These are phyloP conservation scores for Tylochromis polylepis DNA, from an alignment of 2,113 vertebrate species.

Conservation along the genomic window DNA sequence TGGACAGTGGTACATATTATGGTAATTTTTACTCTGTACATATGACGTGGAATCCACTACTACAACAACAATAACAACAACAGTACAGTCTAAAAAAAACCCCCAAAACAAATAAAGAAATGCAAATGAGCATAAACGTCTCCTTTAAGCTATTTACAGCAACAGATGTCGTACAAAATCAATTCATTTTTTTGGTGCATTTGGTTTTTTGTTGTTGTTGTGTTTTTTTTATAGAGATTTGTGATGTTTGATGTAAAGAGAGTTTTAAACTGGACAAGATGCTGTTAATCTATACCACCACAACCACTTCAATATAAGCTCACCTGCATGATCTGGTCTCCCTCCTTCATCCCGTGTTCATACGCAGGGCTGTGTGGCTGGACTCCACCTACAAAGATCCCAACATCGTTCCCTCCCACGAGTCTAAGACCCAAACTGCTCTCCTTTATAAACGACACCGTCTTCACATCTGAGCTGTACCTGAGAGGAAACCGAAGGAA, in stretches of 20 bases:
- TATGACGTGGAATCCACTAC: not conserved
- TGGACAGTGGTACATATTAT: not conserved
- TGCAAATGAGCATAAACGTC: not conserved
- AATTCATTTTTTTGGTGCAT: too few relatives aligned
- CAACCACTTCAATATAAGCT: not conserved
- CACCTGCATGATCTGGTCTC: conserved; percentile 95
- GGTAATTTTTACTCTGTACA: not conserved
- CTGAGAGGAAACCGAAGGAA: conserved; percentile 54
- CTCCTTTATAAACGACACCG: conserved; percentile 81
- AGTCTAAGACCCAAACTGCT: conserved; percentile 83
- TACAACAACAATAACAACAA: too few relatives aligned
- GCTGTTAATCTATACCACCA: rapidly evolving
- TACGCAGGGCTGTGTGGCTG: conserved; percentile 86
- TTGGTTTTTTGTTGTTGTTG: too few relatives aligned
- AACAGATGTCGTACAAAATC: too few relatives aligned
- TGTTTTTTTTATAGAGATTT: too few relatives aligned
- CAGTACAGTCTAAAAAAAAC: not conserved
- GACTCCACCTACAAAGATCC: conserved; percentile 90
- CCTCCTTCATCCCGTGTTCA: conserved; percentile 81
- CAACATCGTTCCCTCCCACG: conserved; percentile 89
- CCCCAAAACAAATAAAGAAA: too few relatives aligned
- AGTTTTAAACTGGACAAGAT: not conserved
- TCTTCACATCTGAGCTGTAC: conserved; percentile 77
- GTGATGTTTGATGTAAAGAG: not conserved
- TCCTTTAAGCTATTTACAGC: not conserved